phyloP scores from a whole-genome alignment of 2,113 vertebrate genomes.

The Dicrurus megarhynchus region DNA sequence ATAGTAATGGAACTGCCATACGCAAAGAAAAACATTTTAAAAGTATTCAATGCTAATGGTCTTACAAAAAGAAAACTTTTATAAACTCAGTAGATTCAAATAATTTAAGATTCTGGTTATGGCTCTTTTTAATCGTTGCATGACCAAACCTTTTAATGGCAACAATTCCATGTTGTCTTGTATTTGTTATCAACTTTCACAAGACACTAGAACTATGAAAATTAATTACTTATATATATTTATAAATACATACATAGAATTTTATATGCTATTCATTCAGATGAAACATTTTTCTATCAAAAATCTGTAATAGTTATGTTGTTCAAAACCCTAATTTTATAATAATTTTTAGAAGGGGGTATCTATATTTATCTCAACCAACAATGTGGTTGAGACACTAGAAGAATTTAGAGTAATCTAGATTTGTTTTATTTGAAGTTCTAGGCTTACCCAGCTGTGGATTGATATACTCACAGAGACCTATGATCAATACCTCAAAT shows the following conservation, averaged over 20 bases:
- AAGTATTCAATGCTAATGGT: not conserved
- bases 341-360: not conserved
- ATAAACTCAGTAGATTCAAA: not conserved
- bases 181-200: not conserved
- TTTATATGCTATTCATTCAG: not conserved
- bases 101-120: not conserved
- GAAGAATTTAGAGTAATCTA: not conserved
- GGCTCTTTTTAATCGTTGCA: not conserved
- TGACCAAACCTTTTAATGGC: not conserved
- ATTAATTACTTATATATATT: not conserved
- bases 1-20: not conserved
- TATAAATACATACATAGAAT: not conserved
- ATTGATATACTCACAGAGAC: not conserved
- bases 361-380: not conserved
- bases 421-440: not conserved
- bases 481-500: not conserved
- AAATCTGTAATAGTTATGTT: not conserved
- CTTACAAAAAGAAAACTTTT: not conserved
- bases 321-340: not conserved
- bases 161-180: not conserved
- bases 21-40: not conserved
- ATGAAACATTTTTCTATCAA: not conserved
- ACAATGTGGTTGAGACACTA: not conserved
- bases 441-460: not conserved
- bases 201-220: not conserved